Percentiles rank a stretch among this genome's conserved stretches.
Evolutionary conservation across 2,797 vertebrate species (phyloP).

Genomic region (Salmo trutta): DNA sequence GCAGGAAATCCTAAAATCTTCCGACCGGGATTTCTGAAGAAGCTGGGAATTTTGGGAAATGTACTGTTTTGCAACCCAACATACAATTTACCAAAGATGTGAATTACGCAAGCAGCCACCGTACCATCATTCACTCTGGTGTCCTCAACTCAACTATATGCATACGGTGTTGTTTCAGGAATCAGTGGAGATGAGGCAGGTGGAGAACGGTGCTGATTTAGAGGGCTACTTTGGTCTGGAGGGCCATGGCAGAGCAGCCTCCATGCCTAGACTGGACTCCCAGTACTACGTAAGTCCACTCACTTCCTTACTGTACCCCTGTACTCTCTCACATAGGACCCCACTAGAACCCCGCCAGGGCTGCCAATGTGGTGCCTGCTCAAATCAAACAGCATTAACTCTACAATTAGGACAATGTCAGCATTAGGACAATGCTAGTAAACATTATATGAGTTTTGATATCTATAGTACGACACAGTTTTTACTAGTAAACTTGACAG

Average conservation of each 20-base stretch:
- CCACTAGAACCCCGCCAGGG: not conserved
- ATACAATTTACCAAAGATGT: not conserved
- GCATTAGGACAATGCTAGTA: not conserved
- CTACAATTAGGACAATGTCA: not conserved
- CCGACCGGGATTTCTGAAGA: not conserved
- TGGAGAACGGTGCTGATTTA: conserved; percentile 77
- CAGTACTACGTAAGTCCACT: conserved; percentile 86
- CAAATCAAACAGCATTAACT: not conserved
- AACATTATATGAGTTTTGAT: too few species aligned
- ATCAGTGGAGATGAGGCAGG: conserved; percentile 83
- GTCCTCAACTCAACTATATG: not conserved
- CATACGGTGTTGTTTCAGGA: conserved; percentile 68
- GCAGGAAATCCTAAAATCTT: not conserved
- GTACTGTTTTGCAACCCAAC: not conserved
- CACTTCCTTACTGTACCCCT: not conserved
- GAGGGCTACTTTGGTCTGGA: conserved; percentile 84
- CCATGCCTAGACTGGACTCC: conserved; percentile 91
- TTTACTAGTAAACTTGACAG: not conserved
- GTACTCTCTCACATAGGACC: not conserved
- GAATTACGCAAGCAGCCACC: too few species aligned
- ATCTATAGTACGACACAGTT: too few species aligned
- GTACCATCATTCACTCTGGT: not conserved
- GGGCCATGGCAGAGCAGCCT: conserved; percentile 88
- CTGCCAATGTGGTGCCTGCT: not conserved
- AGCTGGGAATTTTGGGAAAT: not conserved